A percentile compares a stretch with the other conserved stretches of the same genome.
phyloP scores from a whole-genome alignment of 2,888 invertebrate species.

The Dusona sp. region DNA sequence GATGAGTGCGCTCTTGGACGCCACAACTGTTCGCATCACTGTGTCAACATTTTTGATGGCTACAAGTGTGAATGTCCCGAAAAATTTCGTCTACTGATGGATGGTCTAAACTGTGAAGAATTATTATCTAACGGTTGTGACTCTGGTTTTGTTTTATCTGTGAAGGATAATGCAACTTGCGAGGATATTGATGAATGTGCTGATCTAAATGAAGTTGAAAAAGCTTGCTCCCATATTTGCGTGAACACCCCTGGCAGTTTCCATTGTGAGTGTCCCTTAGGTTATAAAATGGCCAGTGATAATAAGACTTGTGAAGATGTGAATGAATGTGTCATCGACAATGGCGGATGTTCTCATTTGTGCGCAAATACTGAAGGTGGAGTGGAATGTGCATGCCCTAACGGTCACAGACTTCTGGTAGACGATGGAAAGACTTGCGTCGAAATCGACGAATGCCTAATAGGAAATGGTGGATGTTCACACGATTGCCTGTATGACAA shows the following conservation, averaged over 20 bases:
- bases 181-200: constrained; percentile 86
- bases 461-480: constrained; percentile 86
- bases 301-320: constrained; percentile 80
- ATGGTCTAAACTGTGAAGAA: constrained; percentile 80
- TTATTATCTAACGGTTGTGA: constrained; percentile 75
- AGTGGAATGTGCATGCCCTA: constrained; percentile 84
- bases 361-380: constrained; percentile 81
- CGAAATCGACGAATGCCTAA: constrained; percentile 86
- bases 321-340: constrained; percentile 83
- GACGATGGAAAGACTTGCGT: constrained; percentile 82
- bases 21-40: constrained; percentile 78
- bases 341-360: constrained; percentile 87
- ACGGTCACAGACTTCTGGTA: constrained; percentile 84
- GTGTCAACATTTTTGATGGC: constrained; percentile 83
- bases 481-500: constrained; percentile 86
- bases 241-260: constrained; percentile 88
- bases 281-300: constrained; percentile 84
- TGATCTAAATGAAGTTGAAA: constrained; percentile 76
- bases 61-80: constrained; percentile 85
- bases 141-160: constrained; percentile 80
- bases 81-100: constrained; percentile 79
- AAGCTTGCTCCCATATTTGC: constrained; percentile 85
- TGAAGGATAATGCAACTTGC: constrained; percentile 73
- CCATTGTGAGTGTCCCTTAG: constrained; percentile 86
- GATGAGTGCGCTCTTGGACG: constrained; percentile 83